Conservation (phyloP, 2,888 invertebrate species). For the Zelleria hepariella region DNA sequence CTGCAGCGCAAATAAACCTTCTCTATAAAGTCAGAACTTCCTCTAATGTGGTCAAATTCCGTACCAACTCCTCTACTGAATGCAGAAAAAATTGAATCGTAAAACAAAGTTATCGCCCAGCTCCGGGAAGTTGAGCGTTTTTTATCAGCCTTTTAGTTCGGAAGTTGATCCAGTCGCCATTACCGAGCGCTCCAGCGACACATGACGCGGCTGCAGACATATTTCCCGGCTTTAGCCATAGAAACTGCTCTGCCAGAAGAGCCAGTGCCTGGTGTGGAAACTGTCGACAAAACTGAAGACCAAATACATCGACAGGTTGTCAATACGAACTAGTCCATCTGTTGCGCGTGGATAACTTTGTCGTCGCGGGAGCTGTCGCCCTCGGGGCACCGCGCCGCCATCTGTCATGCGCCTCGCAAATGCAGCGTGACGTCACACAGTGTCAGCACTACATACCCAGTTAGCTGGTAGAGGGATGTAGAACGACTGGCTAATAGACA, state of each 20-base stretch:
- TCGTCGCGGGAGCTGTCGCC: not conserved
- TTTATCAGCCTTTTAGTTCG: not conserved
- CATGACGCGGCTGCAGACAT: not conserved
- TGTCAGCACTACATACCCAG: no score
- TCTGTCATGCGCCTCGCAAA: not conserved
- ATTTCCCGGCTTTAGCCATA: no score
- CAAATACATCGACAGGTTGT: no score
- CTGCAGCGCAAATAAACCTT: no score
- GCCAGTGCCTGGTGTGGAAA: not conserved
- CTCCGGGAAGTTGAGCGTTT: not conserved
- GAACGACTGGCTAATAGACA: not conserved
- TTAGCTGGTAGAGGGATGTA: not conserved
- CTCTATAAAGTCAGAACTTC: not conserved
- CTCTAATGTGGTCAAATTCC: not conserved
- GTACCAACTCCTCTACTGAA: no score
- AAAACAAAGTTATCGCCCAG: not conserved
- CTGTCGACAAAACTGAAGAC: no score
- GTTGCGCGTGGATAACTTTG: not conserved
- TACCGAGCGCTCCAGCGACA: not conserved
- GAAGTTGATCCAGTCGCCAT: not conserved
- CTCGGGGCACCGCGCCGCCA: not conserved
- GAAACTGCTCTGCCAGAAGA: not conserved
- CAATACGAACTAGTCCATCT: not conserved
- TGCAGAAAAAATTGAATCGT: not conserved
- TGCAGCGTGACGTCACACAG: not conserved